Conservation (phyloP, 2,888 invertebrate genomes). For the Abrostola tripartita region DNA sequence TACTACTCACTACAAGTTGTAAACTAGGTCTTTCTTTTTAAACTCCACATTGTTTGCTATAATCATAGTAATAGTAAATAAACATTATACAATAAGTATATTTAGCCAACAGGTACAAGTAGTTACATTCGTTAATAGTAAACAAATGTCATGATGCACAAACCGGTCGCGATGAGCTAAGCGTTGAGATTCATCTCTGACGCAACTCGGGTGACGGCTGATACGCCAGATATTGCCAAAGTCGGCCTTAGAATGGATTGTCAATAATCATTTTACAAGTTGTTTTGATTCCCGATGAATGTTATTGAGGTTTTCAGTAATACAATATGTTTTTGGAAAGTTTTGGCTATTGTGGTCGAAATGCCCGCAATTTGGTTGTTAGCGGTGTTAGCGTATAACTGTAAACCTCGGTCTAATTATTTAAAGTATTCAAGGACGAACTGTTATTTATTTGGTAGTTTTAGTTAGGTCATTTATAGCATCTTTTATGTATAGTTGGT, state of each 20-base stretch:
- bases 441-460: too few species aligned
- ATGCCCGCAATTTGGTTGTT: too few species aligned
- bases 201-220: conserved; percentile 49
- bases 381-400: too few species aligned
- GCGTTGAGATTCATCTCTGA: conserved; percentile 46
- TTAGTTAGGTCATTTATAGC: too few species aligned
- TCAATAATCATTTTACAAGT: conserved; percentile 37
- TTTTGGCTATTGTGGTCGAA: too few species aligned
- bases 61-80: conserved; percentile 3
- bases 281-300: conserved; percentile 8
- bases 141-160: conserved; percentile 51
- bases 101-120: conserved; percentile 42
- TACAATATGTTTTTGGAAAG: too few species aligned
- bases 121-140: conserved; percentile 46
- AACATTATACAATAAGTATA: conserved; percentile 25
- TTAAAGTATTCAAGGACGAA: too few species aligned
- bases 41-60: background rate
- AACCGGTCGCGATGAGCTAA: conserved; percentile 63
- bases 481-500: too few species aligned
- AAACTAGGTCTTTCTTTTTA: too few species aligned
- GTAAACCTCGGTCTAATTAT: too few species aligned
- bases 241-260: conserved; percentile 39
- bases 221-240: conserved; percentile 38
- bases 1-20: too few species aligned
- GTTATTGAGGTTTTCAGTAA: too few species aligned